Evolutionary conservation across 2,113 vertebrate genomes (phyloP).

Genomic region (Elaphurus davidianus): DNA sequence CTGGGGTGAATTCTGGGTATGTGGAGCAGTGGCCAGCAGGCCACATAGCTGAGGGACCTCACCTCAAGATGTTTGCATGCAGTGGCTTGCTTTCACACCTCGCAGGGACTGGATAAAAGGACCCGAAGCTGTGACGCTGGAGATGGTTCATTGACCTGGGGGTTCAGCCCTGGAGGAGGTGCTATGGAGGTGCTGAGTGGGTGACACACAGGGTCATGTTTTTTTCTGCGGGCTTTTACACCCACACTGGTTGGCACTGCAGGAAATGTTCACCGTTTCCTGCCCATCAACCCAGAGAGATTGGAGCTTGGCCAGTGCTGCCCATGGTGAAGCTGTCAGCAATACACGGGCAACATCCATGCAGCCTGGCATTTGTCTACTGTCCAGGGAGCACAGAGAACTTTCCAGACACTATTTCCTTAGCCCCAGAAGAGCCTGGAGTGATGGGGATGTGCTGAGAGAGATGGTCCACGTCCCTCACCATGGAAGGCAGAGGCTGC

Average conservation of each 20-base stretch:
- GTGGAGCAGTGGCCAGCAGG: background rate
- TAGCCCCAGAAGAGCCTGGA: background rate
- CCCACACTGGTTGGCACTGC: too few relatives aligned
- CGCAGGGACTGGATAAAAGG: background rate
- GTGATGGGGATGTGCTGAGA: background rate
- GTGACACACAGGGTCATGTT: background rate
- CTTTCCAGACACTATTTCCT: background rate
- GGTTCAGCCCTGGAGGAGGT: fast-evolving
- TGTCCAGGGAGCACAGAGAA: background rate
- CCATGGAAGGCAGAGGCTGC: background rate
- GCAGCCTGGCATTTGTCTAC: background rate
- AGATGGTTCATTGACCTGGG: fast-evolving
- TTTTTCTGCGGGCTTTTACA: background rate
- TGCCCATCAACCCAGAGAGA: too few relatives aligned
- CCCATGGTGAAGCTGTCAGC: fast-evolving
- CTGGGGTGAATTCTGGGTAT: background rate
- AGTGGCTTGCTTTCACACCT: background rate
- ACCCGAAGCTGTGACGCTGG: background rate
- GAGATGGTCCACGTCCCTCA: background rate
- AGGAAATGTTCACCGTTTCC: background rate
- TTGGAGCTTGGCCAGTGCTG: background rate
- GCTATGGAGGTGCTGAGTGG: background rate
- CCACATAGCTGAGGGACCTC: background rate
- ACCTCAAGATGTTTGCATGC: background rate
- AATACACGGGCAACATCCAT: fast-evolving